A percentile compares a stretch with the other conserved stretches of the same genome.
Evolutionary conservation across 2,888 invertebrate genomes (phyloP).

Genomic region (Lepidonotus clava): DNA sequence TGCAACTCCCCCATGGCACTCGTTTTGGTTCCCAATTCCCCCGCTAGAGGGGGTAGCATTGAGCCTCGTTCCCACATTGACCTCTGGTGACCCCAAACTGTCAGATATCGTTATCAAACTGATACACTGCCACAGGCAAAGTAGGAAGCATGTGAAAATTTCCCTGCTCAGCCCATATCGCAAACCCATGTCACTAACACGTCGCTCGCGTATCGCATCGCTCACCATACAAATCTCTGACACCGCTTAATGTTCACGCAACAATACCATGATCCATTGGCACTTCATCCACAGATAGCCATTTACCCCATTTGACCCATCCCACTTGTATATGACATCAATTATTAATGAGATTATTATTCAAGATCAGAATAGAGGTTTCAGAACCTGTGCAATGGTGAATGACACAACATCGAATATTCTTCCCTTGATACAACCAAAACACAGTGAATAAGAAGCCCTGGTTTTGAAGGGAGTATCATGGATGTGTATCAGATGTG

Average conservation of each 20-base stretch:
- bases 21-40: neutral
- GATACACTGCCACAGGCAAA: slow-evolving; percentile 3
- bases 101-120: slow-evolving; percentile 7
- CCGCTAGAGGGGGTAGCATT: neutral
- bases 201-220: neutral
- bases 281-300: neutral
- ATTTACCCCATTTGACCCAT: neutral
- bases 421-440: too few relatives aligned
- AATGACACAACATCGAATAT: too few relatives aligned
- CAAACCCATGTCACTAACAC: neutral
- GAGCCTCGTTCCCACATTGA: neutral
- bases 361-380: too few relatives aligned
- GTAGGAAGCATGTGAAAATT: too few relatives aligned
- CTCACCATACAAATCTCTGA: neutral
- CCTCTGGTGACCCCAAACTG: neutral
- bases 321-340: too few relatives aligned
- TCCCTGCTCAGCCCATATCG: too few relatives aligned
- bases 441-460: too few relatives aligned
- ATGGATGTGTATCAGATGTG: too few relatives aligned
- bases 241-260: neutral
- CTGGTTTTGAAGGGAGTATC: too few relatives aligned
- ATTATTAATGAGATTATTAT: too few relatives aligned
- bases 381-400: too few relatives aligned
- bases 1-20: neutral
- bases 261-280: neutral